Conservation (phyloP, 1,140 invertebrate species). For the Polypedilum vanderplanki region DNA sequence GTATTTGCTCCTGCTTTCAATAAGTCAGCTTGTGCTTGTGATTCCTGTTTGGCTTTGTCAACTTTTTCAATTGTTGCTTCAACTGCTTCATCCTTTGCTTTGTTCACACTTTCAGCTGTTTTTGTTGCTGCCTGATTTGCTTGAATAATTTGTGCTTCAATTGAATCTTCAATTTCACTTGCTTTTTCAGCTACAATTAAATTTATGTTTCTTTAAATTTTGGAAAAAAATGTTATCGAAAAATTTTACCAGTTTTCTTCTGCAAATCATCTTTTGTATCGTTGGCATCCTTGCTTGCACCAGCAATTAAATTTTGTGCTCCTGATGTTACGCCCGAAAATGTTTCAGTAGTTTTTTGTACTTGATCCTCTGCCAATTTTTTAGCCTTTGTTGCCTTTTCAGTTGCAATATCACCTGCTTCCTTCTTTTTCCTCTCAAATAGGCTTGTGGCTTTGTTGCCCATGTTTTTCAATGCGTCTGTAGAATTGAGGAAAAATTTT, state of each 20-base stretch:
- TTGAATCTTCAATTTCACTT: constrained; percentile 35
- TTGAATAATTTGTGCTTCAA: constrained; percentile 40
- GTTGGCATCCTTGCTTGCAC: constrained; percentile 36
- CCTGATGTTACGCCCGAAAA: constrained; percentile 46
- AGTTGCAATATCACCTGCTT: constrained; percentile 50
- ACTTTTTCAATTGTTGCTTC: constrained; percentile 37
- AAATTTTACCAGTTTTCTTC: background rate
- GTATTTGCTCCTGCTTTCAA: constrained; percentile 41
- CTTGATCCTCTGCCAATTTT: constrained; percentile 51
- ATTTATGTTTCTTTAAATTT: background rate
- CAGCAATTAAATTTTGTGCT: constrained; percentile 47
- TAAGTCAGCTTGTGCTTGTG: constrained; percentile 35
- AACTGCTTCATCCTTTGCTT: constrained; percentile 40
- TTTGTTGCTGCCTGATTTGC: constrained; percentile 39
- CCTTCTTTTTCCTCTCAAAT: constrained; percentile 56
- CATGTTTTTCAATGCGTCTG: constrained; percentile 53
- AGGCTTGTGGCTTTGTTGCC: constrained; percentile 54
- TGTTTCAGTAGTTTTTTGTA: constrained; percentile 51
- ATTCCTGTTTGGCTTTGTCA: constrained; percentile 41
- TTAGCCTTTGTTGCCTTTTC: constrained; percentile 51
- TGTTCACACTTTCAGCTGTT: constrained; percentile 38
- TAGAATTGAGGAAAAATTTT: constrained; percentile 23
- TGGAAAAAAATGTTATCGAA: background rate
- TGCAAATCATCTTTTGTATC: background rate
- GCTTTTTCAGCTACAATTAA: constrained; percentile 39